These are phyloP conservation scores for Manacus vitellinus DNA, from an alignment of 2,113 vertebrate species.

Conservation along the genomic window DNA sequence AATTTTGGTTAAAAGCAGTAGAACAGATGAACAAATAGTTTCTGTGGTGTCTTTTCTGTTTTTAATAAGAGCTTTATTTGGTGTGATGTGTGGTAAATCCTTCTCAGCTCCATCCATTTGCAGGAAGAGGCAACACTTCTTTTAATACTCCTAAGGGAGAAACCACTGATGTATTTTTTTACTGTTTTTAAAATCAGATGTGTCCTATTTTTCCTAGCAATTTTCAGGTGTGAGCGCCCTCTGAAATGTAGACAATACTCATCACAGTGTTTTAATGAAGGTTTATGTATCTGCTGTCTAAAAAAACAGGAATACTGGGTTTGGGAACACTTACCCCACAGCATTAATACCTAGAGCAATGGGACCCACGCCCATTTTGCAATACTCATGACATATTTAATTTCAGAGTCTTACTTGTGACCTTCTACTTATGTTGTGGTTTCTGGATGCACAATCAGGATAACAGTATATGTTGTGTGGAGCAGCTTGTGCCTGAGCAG, in stretches of 20 bases:
- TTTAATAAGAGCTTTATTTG: not conserved
- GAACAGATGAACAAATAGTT: not conserved
- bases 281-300: not conserved
- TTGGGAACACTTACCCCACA: not conserved
- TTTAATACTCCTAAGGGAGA: not conserved
- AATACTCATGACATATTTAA: not conserved
- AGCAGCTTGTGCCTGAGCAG: not conserved
- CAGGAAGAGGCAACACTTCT: not conserved
- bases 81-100: not conserved
- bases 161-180: not conserved
- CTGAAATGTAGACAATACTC: not conserved
- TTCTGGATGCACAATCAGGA: not conserved
- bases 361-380: not conserved
- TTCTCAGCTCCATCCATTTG: not conserved
- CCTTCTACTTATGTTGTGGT: not conserved
- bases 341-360: not conserved
- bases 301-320: not conserved
- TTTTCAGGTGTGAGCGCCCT: not conserved
- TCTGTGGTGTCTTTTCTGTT: not conserved
- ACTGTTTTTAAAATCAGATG: not conserved
- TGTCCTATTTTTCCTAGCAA: not conserved
- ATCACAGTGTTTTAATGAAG: not conserved
- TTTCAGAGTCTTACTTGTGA: not conserved
- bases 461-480: not conserved
- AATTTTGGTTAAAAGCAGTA: not conserved